Evolutionary conservation across 2,113 vertebrate species (phyloP), one percentile per base, ranked within the genome.

Genomic region (Dasyprocta punctata): DNA sequence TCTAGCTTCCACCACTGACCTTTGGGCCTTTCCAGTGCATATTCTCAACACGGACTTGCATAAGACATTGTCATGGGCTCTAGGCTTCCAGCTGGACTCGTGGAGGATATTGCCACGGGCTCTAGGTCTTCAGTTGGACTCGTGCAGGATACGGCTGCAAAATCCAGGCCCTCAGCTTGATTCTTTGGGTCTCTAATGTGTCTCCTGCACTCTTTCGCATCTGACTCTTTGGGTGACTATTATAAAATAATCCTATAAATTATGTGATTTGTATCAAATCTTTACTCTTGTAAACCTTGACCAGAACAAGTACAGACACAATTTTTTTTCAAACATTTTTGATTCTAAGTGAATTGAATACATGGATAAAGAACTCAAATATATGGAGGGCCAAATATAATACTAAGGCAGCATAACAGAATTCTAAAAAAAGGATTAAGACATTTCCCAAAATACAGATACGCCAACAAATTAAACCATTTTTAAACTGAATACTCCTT

Each of bases 381-480:
- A 44, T 61, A 65, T 44, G 33, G n/a, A 84, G n/a, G 30, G 44
- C 58, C 47, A 56, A 61, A 47, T 67, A 11, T 56, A 54, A 92
- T 5, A 75, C 69, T 54, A 28, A 92, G 49, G 52, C 44, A 91
- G 80, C 28, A 61, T 36, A 95, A 90, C 36, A 83, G 58, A 96
- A 94, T 63, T 78, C 60, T 41, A n/a, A 91, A 69, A 94, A 92
- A 58, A 80, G 44, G 71, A 14, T 41, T 78, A 86, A 49, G 86
- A 47, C 44, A 61, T 17, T 71, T 61, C 89, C 22, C 52, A 47
- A n/a, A 69, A 47, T n/a, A 63, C 3, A 78, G 49, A 26, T 38
- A 54, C 9, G 75, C 19, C 81, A 95, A 85, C 22, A 58, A 69
- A 75, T 41, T 49, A 78, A 85, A n/a, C 63, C 24, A 41, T 54